Conservation (phyloP, 2,113 vertebrate genomes). For the Menidia beryllina region DNA sequence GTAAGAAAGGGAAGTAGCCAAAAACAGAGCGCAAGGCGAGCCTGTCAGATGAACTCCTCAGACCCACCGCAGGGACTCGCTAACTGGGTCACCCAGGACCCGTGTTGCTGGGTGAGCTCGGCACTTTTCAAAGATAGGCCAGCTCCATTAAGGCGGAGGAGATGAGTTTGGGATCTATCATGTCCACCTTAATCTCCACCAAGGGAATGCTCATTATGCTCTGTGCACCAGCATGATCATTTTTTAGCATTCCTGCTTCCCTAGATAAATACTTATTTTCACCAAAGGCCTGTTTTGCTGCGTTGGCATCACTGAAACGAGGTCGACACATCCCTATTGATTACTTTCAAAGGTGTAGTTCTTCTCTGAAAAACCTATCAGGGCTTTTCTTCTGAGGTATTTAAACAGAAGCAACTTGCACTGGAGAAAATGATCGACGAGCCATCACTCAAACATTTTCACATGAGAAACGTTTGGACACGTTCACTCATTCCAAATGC, state of each 20-base stretch:
- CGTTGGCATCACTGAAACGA: constrained; percentile 66
- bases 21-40: constrained; percentile 66
- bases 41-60: constrained; percentile 64
- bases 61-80: constrained; percentile 65
- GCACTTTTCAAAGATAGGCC: constrained; percentile 64
- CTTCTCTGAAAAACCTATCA: constrained; percentile 38
- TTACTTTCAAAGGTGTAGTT: constrained; percentile 40
- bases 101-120: constrained; percentile 64
- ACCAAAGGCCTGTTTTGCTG: constrained; percentile 61
- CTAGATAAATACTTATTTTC: constrained; percentile 66
- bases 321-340: constrained; percentile 64
- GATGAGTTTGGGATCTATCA: constrained; percentile 58
- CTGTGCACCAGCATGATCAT: constrained; percentile 57
- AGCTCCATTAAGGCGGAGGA: constrained; percentile 50
- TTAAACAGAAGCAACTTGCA: constrained; percentile 23
- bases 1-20: constrained; percentile 69
- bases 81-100: constrained; percentile 77
- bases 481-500: no score
- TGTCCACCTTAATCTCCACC: constrained; percentile 67
- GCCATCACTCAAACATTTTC: not conserved
- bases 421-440: not conserved
- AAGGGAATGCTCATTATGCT: constrained; percentile 70
- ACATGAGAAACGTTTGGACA: no score
- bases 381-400: constrained; percentile 5
- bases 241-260: constrained; percentile 65